Evolutionary conservation across 2,888 invertebrate genomes (phyloP).

Genomic region (Theodoxus fluviatilis): DNA sequence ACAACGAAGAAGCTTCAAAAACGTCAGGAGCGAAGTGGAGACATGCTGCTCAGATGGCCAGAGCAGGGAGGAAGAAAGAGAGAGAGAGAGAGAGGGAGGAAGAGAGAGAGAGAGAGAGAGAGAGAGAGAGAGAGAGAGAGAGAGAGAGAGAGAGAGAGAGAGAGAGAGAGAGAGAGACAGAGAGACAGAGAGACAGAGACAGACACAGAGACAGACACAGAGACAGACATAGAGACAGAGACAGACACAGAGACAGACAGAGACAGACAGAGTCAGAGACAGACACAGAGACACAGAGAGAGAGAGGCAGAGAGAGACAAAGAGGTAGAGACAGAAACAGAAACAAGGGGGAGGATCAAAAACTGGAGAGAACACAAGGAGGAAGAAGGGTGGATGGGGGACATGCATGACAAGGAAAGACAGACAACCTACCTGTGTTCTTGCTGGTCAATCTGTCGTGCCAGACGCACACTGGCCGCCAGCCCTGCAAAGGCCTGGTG

Average conservation of each 20-base stretch:
- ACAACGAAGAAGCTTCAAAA: no score
- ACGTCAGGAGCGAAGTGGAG: no score
- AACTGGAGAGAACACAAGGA: neutral
- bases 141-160: no score
- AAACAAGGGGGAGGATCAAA: neutral
- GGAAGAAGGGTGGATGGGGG: neutral
- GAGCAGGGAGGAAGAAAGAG: no score
- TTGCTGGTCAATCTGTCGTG: constrained; percentile 80
- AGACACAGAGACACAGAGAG: no score
- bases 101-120: no score
- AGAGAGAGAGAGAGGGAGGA: no score
- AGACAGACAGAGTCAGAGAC: no score
- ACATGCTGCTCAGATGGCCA: no score
- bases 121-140: no score
- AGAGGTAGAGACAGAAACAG: neutral
- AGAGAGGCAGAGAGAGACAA: neutral
- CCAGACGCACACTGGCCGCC: constrained; percentile 78
- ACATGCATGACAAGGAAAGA: neutral
- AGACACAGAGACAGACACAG: neutral
- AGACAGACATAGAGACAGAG: no score
- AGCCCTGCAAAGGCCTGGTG: constrained; percentile 72
- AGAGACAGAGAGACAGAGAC: neutral
- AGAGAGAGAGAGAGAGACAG: neutral
- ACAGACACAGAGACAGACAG: no score
- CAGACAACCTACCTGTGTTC: constrained; percentile 69